These are phyloP conservation scores for Acromyrmex heyeri DNA, from an alignment of 1,140 invertebrate species.

Conservation along the genomic window DNA sequence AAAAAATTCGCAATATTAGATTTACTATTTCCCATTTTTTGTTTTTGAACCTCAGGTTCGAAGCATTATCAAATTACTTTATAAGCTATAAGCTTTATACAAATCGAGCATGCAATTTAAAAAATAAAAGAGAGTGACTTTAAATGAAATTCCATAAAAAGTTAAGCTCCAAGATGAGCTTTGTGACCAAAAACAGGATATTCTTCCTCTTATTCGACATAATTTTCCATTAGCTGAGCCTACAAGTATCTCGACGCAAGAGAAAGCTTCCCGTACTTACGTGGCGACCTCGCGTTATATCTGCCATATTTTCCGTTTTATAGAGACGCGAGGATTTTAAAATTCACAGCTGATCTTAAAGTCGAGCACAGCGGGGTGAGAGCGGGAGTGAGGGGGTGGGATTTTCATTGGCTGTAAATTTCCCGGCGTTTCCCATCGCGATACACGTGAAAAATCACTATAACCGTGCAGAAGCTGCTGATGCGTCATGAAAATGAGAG, in stretches of 20 bases:
- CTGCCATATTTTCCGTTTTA: neutral
- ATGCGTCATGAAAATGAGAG: slow-evolving; percentile 17
- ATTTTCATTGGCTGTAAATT: slow-evolving; percentile 67
- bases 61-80: no score
- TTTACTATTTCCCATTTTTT: no score
- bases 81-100: no score
- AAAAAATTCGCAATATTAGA: no score
- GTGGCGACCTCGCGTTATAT: slow-evolving; percentile 29
- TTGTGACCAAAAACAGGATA: no score
- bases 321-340: slow-evolving; percentile 18
- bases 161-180: no score
- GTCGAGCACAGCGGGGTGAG: neutral
- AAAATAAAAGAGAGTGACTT: no score
- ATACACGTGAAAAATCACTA: slow-evolving; percentile 61
- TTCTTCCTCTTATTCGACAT: neutral
- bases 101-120: no score
- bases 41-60: no score
- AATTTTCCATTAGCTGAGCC: slow-evolving; percentile 39
- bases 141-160: no score
- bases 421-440: neutral
- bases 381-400: no score
- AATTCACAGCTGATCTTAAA: slow-evolving; percentile 61
- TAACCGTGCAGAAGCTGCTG: neutral
- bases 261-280: neutral
- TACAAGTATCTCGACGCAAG: neutral